Evolutionary conservation across 2,113 vertebrate genomes (phyloP).

Genomic region (Ceyx margarethae): DNA sequence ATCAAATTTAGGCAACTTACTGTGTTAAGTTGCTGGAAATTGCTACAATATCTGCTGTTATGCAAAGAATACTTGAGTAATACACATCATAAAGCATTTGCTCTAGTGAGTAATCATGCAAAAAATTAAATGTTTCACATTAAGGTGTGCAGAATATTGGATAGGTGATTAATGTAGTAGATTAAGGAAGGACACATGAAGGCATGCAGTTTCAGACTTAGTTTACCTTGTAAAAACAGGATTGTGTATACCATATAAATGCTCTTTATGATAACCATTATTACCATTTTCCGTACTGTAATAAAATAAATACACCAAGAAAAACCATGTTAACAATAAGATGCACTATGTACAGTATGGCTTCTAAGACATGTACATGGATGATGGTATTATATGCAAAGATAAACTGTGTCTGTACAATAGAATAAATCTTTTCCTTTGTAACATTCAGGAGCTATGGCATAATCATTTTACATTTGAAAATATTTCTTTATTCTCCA

Average conservation of each 20-base stretch:
- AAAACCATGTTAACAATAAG: conserved; percentile 66
- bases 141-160: conserved; percentile 24
- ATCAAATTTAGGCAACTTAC: background rate
- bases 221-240: conserved; percentile 90
- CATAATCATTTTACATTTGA: conserved; percentile 1
- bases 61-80: background rate
- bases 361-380: conserved; percentile 49
- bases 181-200: conserved; percentile 7
- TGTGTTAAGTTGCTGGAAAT: background rate
- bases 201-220: conserved; percentile 66
- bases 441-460: background rate
- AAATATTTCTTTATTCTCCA: background rate
- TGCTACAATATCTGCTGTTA: background rate
- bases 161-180: background rate
- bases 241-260: conserved; percentile 87
- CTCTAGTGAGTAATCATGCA: conserved; percentile 25
- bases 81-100: background rate
- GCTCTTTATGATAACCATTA: conserved; percentile 97
- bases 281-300: conserved; percentile 95
- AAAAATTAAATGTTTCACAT: background rate
- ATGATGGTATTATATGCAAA: background rate
- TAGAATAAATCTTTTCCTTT: background rate
- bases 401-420: background rate
- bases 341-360: conserved; percentile 36
- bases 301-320: conserved; percentile 83